phyloP scores from a whole-genome alignment of 2,113 vertebrate species.

The Cyprinodon brontotheroides region DNA sequence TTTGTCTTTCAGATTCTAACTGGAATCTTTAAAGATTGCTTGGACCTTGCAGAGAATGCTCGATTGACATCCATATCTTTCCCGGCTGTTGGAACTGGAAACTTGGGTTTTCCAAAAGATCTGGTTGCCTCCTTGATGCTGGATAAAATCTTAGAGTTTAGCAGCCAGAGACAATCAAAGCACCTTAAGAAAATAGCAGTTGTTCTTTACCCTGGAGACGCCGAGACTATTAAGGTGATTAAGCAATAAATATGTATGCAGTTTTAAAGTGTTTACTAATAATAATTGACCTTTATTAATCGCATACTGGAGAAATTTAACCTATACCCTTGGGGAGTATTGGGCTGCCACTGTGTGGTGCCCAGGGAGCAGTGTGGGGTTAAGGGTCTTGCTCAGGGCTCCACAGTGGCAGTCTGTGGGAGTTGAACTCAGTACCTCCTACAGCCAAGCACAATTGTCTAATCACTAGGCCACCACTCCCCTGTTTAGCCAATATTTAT shows the following conservation, averaged over 20 bases:
- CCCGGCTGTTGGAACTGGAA: conserved; percentile 89
- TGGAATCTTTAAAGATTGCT: conserved; percentile 77
- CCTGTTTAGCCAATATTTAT: background rate
- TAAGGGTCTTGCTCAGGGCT: no score
- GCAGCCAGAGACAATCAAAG: conserved; percentile 65
- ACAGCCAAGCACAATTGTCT: no score
- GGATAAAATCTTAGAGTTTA: conserved; percentile 79
- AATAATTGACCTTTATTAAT: no score
- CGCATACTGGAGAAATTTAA: no score
- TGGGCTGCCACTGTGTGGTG: no score
- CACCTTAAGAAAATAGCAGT: conserved; percentile 83
- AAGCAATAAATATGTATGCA: background rate
- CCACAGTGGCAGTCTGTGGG: no score
- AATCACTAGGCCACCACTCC: no score
- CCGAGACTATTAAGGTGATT: conserved; percentile 81
- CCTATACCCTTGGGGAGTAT: no score
- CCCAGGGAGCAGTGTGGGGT: no score
- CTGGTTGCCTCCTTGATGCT: conserved; percentile 79
- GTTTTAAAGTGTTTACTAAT: background rate
- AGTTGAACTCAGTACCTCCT: no score
- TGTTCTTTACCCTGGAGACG: conserved; percentile 80
- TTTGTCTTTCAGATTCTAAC: conserved; percentile 74
- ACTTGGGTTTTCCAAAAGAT: conserved; percentile 83
- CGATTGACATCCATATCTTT: conserved; percentile 82
- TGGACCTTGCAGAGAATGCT: conserved; percentile 75